These are phyloP conservation scores for Drosophila azteca DNA, from an alignment of 1,140 invertebrate species.

Conservation along the genomic window DNA sequence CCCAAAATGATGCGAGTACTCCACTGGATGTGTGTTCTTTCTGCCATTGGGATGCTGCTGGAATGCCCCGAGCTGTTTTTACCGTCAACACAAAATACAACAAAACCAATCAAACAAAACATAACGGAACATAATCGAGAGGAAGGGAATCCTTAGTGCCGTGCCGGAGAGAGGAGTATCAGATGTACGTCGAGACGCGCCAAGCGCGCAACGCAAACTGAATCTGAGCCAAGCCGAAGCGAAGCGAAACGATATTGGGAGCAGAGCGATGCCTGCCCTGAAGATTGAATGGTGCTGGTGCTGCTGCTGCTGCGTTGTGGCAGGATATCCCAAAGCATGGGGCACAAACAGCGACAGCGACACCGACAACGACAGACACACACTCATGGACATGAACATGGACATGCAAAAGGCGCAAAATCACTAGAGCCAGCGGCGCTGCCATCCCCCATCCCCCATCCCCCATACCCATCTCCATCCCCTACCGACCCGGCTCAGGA, in stretches of 20 bases:
- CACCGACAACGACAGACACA: slow-evolving; percentile 18
- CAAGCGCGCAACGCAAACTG: slow-evolving; percentile 83
- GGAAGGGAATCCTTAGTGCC: slow-evolving; percentile 7
- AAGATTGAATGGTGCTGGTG: slow-evolving; percentile 65
- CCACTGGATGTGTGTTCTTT: slow-evolving; percentile 18
- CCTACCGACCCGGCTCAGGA: slow-evolving; percentile 41
- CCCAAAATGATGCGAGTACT: background rate
- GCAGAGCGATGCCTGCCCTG: slow-evolving; percentile 27
- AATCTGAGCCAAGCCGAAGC: slow-evolving; percentile 68
- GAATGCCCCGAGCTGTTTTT: slow-evolving; percentile 1
- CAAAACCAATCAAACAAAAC: slow-evolving; percentile 23
- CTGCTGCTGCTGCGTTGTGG: slow-evolving; percentile 36
- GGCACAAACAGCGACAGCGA: slow-evolving; percentile 29
- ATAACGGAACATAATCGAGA: slow-evolving; percentile 9
- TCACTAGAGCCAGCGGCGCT: slow-evolving; percentile 60
- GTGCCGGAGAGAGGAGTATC: slow-evolving; percentile 16
- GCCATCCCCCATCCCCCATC: slow-evolving; percentile 2
- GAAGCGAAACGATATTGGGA: slow-evolving; percentile 71
- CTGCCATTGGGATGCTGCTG: slow-evolving; percentile 10
- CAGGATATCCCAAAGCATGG: slow-evolving; percentile 61
- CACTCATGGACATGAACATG: slow-evolving; percentile 24
- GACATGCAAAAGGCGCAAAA: slow-evolving; percentile 78
- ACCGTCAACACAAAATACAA: slow-evolving; percentile 26
- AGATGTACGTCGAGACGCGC: slow-evolving; percentile 76
- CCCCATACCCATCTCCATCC: too few species aligned